Conservation (phyloP, 1,140 invertebrate genomes). For the Asobara japonica region DNA sequence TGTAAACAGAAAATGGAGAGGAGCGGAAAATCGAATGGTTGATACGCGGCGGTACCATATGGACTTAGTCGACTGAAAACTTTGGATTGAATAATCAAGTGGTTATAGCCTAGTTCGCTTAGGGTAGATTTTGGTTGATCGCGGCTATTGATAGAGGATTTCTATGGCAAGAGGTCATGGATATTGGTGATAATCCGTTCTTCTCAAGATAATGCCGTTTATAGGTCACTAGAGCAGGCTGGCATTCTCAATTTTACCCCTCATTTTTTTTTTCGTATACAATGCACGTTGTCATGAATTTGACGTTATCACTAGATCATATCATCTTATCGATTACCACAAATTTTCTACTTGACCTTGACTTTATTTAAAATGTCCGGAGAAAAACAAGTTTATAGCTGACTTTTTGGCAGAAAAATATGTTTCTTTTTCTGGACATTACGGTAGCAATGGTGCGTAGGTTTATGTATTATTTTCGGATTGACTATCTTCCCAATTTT, state of each 20-base stretch:
- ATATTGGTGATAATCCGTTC: background rate
- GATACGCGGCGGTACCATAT: no score
- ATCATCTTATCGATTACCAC: background rate
- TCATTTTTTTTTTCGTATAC: background rate
- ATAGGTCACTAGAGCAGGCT: constrained; percentile 24
- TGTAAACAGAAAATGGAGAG: no score
- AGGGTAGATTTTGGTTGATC: no score
- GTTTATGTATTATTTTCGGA: no score
- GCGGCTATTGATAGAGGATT: background rate
- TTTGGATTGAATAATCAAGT: no score
- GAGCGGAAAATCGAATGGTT: background rate
- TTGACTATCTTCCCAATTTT: no score
- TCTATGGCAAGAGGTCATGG: background rate
- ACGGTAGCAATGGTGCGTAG: no score
- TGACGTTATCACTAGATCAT: background rate
- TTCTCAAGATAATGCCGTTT: constrained; percentile 7
- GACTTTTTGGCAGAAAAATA: background rate
- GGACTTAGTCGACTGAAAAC: no score
- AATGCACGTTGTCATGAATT: background rate
- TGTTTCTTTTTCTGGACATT: background rate
- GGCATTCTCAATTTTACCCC: constrained; percentile 10
- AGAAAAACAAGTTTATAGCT: background rate
- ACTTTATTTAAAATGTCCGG: background rate
- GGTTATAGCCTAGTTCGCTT: no score
- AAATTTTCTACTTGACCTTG: background rate